Conservation (phyloP, 2,888 invertebrate species). For the Platycnemis pennipes region DNA sequence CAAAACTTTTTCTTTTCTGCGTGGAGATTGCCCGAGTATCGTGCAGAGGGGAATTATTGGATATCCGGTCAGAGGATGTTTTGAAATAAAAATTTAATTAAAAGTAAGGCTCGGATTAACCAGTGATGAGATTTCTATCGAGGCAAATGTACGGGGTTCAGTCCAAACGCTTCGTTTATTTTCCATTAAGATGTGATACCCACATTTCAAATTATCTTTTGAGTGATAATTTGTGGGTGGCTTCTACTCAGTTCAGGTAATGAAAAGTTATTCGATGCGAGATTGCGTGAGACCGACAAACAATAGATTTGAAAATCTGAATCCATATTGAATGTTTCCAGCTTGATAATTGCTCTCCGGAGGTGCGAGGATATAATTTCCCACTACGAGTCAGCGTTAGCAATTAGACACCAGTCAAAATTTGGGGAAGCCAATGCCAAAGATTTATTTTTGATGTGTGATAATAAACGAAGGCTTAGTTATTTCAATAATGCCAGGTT, state of each 20-base stretch:
- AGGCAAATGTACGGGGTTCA: not conserved
- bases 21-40: not conserved
- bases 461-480: too few relatives aligned
- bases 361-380: too few relatives aligned
- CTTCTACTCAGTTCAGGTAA: not conserved
- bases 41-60: not conserved
- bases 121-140: constrained; percentile 5
- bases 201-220: not conserved
- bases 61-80: not conserved
- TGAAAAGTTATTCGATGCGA: not conserved
- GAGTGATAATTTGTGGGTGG: too few relatives aligned
- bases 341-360: too few relatives aligned
- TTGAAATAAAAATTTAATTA: not conserved
- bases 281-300: not conserved
- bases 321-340: too few relatives aligned
- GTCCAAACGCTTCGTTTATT: not conserved
- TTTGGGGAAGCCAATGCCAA: too few relatives aligned
- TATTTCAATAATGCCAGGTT: too few relatives aligned
- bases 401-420: too few relatives aligned
- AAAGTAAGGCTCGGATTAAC: not conserved
- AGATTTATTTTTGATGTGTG: too few relatives aligned
- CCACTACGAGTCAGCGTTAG: too few relatives aligned
- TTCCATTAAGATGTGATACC: not conserved
- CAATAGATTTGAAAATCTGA: not conserved
- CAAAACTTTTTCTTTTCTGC: not conserved